These are phyloP conservation scores for Drosophila pegasa DNA, from an alignment of 2,888 invertebrate species.

Conservation along the genomic window DNA sequence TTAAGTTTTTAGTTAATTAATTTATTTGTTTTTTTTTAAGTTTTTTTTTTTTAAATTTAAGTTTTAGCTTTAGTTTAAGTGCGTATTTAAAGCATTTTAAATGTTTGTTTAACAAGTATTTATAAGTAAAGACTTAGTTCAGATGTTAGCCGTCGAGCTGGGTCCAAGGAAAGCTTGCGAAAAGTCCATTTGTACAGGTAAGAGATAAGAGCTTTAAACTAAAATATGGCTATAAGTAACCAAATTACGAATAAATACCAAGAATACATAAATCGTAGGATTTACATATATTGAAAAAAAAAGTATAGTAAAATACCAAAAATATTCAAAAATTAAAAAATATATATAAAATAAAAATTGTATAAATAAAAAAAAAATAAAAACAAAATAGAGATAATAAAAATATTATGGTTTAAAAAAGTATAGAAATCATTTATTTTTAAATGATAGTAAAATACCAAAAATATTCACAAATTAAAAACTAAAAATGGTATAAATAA, in stretches of 20 bases:
- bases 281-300: too few species aligned
- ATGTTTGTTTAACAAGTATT: slow-evolving; percentile 45
- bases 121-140: slow-evolving; percentile 36
- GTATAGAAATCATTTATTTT: too few species aligned
- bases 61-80: slow-evolving; percentile 32
- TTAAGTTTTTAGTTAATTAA: slow-evolving; percentile 2
- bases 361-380: neutral
- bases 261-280: too few species aligned
- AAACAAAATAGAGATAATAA: too few species aligned
- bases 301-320: too few species aligned
- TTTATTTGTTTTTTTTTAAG: slow-evolving; percentile 8
- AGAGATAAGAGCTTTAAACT: neutral
- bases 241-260: too few species aligned
- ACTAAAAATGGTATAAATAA: neutral
- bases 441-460: too few species aligned
- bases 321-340: too few species aligned
- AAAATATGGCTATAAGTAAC: too few species aligned
- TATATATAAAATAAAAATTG: too few species aligned
- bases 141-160: slow-evolving; percentile 43
- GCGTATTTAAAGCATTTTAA: slow-evolving; percentile 54
- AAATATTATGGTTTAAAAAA: too few species aligned
- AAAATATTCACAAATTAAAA: too few species aligned
- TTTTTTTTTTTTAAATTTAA: slow-evolving; percentile 17
- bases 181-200: neutral
- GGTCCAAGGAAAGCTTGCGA: slow-evolving; percentile 34